Percentiles rank a stretch among this genome's conserved stretches.
Conservation (phyloP, 2,113 vertebrate species). For the Uria lomvia region DNA sequence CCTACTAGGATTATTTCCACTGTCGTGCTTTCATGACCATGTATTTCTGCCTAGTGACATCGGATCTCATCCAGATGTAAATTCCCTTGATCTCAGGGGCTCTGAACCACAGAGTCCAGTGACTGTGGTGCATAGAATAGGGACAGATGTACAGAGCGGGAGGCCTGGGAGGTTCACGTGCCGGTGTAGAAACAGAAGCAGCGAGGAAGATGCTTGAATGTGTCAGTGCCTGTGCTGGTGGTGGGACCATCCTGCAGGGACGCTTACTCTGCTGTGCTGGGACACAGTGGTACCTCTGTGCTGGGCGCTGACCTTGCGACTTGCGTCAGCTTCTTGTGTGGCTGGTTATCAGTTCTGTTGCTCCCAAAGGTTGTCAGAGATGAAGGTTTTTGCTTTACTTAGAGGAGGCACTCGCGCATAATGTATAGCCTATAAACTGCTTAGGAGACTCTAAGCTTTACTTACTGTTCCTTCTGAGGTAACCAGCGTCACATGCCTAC, state of each 20-base stretch:
- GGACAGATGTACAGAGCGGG: fast-evolving
- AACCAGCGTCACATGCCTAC: slow-evolving; percentile 12
- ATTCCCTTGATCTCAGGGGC: neutral
- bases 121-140: neutral
- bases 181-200: neutral
- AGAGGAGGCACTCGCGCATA: neutral
- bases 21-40: neutral
- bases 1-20: neutral
- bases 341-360: neutral
- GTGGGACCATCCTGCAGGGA: neutral
- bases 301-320: neutral
- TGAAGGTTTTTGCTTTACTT: neutral
- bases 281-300: neutral
- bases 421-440: slow-evolving; percentile 6
- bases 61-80: neutral
- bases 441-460: slow-evolving; percentile 45
- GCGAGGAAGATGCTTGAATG: neutral
- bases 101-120: neutral
- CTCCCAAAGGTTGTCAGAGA: neutral
- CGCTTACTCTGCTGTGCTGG: neutral
- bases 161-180: neutral
- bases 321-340: neutral
- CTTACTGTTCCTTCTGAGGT: slow-evolving; percentile 19
- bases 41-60: neutral
- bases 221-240: fast-evolving